phyloP scores from a whole-genome alignment of 2,888 invertebrate species.

The Tortrix viridana region DNA sequence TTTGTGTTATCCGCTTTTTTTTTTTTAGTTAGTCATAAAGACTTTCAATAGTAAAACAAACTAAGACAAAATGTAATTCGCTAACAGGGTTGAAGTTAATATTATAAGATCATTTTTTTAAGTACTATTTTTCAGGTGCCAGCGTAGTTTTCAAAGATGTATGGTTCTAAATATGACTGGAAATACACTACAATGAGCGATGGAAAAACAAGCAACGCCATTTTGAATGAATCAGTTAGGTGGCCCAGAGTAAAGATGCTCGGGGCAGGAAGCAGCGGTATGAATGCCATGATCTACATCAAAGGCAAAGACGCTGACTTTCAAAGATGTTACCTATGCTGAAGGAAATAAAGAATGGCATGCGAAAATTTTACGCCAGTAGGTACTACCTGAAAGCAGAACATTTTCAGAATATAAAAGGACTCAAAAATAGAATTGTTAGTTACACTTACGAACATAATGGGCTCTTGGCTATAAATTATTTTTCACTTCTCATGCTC shows the following conservation, averaged over 20 bases:
- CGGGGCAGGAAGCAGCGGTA: slow-evolving; percentile 82
- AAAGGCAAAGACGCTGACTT: slow-evolving; percentile 80
- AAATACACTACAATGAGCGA: slow-evolving; percentile 91
- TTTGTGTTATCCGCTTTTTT: no score
- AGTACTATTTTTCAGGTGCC: slow-evolving; percentile 41
- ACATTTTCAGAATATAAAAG: slow-evolving; percentile 58
- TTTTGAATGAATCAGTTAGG: slow-evolving; percentile 53
- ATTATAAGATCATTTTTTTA: no score
- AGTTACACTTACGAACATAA: slow-evolving; percentile 61
- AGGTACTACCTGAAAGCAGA: slow-evolving; percentile 81
- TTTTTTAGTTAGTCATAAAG: no score
- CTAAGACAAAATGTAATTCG: no score
- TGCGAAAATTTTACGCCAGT: slow-evolving; percentile 64
- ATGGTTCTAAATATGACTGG: slow-evolving; percentile 87
- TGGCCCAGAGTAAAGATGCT: slow-evolving; percentile 87
- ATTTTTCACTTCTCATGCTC: no score
- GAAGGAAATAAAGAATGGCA: slow-evolving; percentile 83
- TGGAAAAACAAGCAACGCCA: slow-evolving; percentile 87
- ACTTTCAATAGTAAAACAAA: no score
- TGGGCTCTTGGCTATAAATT: slow-evolving; percentile 74
- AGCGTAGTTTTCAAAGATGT: slow-evolving; percentile 39
- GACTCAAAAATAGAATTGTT: slow-evolving; percentile 47
- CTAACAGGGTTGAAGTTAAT: no score
- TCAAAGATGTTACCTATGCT: slow-evolving; percentile 77
- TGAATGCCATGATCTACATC: slow-evolving; percentile 84